phyloP scores from a whole-genome alignment of 2,888 invertebrate genomes.

The Rhagonycha lutea region DNA sequence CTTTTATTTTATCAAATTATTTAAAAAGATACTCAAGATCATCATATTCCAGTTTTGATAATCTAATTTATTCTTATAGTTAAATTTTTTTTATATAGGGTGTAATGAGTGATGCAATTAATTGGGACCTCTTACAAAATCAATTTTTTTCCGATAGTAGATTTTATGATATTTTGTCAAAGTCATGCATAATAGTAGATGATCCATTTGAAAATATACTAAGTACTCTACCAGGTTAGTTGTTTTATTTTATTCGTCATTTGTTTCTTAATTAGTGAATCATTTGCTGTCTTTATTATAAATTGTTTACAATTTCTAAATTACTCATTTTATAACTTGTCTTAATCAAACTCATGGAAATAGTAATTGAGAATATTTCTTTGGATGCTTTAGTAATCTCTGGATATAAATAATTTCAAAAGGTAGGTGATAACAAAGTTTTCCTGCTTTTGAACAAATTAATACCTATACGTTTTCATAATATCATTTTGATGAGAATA shows the following conservation, averaged over 20 bases:
- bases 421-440: background rate
- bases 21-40: background rate
- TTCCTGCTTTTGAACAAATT: background rate
- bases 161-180: constrained; percentile 82
- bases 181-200: constrained; percentile 82
- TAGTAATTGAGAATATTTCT: background rate
- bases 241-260: constrained; percentile 17
- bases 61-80: background rate
- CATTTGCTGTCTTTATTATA: background rate
- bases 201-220: constrained; percentile 56
- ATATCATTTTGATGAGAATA: background rate
- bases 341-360: background rate
- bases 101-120: constrained; percentile 92
- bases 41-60: background rate
- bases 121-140: constrained; percentile 88
- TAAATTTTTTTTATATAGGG: constrained; percentile 63
- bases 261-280: background rate
- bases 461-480: background rate
- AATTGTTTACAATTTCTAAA: background rate
- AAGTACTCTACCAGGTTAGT: constrained; percentile 43
- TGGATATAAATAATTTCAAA: background rate
- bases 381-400: background rate
- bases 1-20: background rate
- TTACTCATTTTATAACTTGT: background rate
- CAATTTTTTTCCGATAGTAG: constrained; percentile 83